These are phyloP conservation scores for Euwallacea similis DNA, from an alignment of 1,140 invertebrate genomes.

Conservation along the genomic window DNA sequence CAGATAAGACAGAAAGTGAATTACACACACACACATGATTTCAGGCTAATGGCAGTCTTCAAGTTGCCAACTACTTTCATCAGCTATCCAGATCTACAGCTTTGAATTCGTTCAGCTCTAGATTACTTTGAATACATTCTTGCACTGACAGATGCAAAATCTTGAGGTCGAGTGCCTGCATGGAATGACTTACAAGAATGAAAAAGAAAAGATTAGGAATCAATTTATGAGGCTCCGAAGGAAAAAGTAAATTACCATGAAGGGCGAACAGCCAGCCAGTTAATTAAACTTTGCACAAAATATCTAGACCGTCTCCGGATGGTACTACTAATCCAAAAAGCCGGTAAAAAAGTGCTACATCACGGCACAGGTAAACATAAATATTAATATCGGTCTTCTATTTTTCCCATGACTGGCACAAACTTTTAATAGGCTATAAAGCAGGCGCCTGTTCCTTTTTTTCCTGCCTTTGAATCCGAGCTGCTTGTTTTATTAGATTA, in stretches of 20 bases:
- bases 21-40: too few relatives aligned
- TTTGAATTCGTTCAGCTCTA: too few relatives aligned
- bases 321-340: slow-evolving; percentile 30
- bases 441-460: slow-evolving; percentile 18
- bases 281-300: slow-evolving; percentile 31
- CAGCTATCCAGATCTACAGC: too few relatives aligned
- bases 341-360: slow-evolving; percentile 23
- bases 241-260: slow-evolving; percentile 20
- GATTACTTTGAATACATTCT: too few relatives aligned
- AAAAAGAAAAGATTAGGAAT: slow-evolving; percentile 1
- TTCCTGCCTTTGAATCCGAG: slow-evolving; percentile 9
- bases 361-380: slow-evolving; percentile 35
- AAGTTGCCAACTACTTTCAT: too few relatives aligned
- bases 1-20: too few relatives aligned
- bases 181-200: background rate
- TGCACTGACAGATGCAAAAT: too few relatives aligned
- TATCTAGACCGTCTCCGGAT: slow-evolving; percentile 26
- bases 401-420: slow-evolving; percentile 31
- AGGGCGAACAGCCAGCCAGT: slow-evolving; percentile 17
- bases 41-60: too few relatives aligned
- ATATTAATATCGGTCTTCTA: slow-evolving; percentile 31
- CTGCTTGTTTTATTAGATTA: slow-evolving; percentile 24
- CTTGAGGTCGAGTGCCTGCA: too few relatives aligned
- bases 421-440: slow-evolving; percentile 30
- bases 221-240: background rate